phyloP scores from a whole-genome alignment of 2,888 invertebrate genomes.

The Eupelmus urozonus region DNA sequence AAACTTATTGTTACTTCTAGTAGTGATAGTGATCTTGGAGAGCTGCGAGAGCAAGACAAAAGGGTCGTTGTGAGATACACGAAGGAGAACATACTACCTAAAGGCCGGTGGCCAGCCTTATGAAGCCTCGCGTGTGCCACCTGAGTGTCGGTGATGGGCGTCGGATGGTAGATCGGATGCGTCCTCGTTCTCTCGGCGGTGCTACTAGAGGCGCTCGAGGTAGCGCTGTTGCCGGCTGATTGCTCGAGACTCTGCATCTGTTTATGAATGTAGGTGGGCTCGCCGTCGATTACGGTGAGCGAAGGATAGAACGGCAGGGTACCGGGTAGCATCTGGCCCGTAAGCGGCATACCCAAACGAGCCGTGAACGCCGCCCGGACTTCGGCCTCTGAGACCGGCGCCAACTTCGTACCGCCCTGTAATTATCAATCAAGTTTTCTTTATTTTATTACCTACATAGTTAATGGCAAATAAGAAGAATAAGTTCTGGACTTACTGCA shows the following conservation, averaged over 20 bases:
- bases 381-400: slow-evolving; percentile 87
- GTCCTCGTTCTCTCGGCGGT: neutral
- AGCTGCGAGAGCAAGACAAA: slow-evolving; percentile 58
- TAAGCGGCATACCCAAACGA: slow-evolving; percentile 82
- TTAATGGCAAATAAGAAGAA: neutral
- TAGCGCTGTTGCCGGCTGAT: slow-evolving; percentile 10
- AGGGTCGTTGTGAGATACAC: slow-evolving; percentile 49
- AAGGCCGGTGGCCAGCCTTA: slow-evolving; percentile 83
- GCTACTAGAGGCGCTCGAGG: neutral
- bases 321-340: slow-evolving; percentile 84
- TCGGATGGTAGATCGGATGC: slow-evolving; percentile 75
- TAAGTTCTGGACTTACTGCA: slow-evolving; percentile 70
- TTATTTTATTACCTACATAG: slow-evolving; percentile 10
- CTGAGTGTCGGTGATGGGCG: slow-evolving; percentile 83
- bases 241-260: slow-evolving; percentile 76
- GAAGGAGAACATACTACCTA: slow-evolving; percentile 77
- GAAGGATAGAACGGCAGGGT: slow-evolving; percentile 86
- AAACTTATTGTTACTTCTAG: too few relatives aligned
- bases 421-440: neutral
- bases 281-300: slow-evolving; percentile 80
- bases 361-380: slow-evolving; percentile 85
- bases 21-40: too few relatives aligned
- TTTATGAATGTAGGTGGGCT: slow-evolving; percentile 64
- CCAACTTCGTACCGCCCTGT: slow-evolving; percentile 79
- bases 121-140: slow-evolving; percentile 84